These are phyloP conservation scores for Phalacrocorax aristotelis DNA, from an alignment of 2,113 vertebrate genomes.

Conservation along the genomic window DNA sequence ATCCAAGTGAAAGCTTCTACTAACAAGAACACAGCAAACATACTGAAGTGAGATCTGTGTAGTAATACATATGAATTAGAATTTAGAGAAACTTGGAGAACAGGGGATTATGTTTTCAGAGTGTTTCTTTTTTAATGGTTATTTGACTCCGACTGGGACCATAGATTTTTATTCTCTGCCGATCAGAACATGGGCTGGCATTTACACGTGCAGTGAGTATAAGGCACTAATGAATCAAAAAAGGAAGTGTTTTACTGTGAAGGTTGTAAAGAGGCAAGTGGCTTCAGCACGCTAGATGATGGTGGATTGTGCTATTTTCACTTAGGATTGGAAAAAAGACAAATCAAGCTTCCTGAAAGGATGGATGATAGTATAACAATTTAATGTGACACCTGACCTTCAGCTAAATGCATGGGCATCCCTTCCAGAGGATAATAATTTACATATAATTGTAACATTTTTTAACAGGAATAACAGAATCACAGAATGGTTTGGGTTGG, in stretches of 20 bases:
- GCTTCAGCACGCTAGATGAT: background rate
- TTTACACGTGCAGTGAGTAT: background rate
- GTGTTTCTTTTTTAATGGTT: background rate
- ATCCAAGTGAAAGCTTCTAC: background rate
- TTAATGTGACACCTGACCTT: background rate
- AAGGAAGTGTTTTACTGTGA: background rate
- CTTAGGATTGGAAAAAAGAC: background rate
- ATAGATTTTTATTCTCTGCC: background rate
- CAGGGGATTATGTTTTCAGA: background rate
- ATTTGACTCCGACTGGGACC: background rate
- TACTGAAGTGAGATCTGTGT: background rate
- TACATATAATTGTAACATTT: background rate
- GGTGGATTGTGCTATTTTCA: background rate
- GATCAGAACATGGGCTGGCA: background rate
- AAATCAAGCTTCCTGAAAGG: background rate
- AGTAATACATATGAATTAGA: background rate
- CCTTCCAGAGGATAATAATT: background rate
- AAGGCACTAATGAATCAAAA: background rate
- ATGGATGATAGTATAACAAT: rapidly evolving
- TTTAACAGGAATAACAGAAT: background rate
- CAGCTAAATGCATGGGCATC: background rate
- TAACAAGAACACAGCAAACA: slow-evolving; percentile 11
- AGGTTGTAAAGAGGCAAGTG: background rate
- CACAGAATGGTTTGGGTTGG: background rate
- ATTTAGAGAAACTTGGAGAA: background rate